These are phyloP conservation scores for Cnemophilus loriae DNA, from an alignment of 2,113 vertebrate genomes.

Conservation along the genomic window DNA sequence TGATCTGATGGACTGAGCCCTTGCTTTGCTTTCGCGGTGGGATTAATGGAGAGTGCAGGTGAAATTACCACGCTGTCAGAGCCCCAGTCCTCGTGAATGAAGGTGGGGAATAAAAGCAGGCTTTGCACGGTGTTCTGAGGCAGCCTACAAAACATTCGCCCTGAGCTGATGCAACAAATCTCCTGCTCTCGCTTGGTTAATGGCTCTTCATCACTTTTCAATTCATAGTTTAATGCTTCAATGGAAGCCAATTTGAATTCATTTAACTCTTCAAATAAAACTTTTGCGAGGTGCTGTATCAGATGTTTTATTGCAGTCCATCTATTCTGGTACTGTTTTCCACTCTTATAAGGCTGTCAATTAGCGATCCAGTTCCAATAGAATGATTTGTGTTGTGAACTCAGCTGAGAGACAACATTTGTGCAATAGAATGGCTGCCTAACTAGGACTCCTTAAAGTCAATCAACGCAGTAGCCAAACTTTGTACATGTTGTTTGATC, in stretches of 20 bases:
- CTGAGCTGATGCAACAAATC: constrained; percentile 8
- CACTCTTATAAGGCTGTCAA: constrained; percentile 33
- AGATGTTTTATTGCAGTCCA: constrained; percentile 51
- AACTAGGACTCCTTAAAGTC: neutral
- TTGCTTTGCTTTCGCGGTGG: neutral
- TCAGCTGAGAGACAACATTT: constrained; percentile 33
- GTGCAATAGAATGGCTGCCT: neutral
- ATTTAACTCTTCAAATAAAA: constrained; percentile 58
- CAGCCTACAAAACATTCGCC: neutral
- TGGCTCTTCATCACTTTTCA: constrained; percentile 46
- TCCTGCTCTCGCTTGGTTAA: constrained; percentile 14
- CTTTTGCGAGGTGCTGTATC: constrained; percentile 46
- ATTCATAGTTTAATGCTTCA: constrained; percentile 54
- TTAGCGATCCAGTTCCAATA: constrained; percentile 13
- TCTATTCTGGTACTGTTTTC: constrained; percentile 35
- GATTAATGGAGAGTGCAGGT: neutral
- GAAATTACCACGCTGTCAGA: neutral
- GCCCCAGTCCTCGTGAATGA: neutral
- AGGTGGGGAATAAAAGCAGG: neutral
- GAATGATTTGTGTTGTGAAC: constrained; percentile 46
- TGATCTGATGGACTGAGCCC: neutral
- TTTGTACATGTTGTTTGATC: neutral
- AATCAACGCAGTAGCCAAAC: neutral
- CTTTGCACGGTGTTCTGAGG: neutral
- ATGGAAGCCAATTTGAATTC: constrained; percentile 53